Conservation (phyloP, 2,888 invertebrate species). For the Phorcus lineatus region DNA sequence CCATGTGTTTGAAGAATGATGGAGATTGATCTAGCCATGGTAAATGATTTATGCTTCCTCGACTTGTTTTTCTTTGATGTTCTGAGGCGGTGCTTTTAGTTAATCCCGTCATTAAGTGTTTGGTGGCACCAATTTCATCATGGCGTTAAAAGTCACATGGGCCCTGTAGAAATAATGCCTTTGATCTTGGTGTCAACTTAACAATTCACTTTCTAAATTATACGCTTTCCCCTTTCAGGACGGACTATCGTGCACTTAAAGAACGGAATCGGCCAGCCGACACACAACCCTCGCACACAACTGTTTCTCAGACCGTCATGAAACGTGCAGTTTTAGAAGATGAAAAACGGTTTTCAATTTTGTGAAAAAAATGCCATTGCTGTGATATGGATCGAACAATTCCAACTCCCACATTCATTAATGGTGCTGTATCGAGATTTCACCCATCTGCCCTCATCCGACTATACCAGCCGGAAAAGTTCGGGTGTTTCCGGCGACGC, state of each 20-base stretch:
- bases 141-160: no score
- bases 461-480: neutral
- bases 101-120: no score
- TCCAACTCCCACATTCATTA: slow-evolving; percentile 14
- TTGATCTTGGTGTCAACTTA: neutral
- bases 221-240: slow-evolving; percentile 57
- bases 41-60: no score
- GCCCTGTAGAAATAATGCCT: neutral
- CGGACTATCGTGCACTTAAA: slow-evolving; percentile 70
- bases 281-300: slow-evolving; percentile 45
- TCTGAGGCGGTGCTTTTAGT: no score
- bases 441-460: neutral
- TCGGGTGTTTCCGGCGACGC: neutral
- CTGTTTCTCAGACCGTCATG: slow-evolving; percentile 47
- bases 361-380: neutral
- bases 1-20: no score
- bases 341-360: neutral
- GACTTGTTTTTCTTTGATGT: no score
- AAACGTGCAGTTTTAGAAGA: neutral
- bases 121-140: no score
- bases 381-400: slow-evolving; percentile 18
- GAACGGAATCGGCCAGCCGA: slow-evolving; percentile 46
- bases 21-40: no score
- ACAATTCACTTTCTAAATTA: neutral
- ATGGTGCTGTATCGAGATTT: slow-evolving; percentile 13